phyloP scores from a whole-genome alignment of 2,888 invertebrate species.

The Rhingia rostrata region DNA sequence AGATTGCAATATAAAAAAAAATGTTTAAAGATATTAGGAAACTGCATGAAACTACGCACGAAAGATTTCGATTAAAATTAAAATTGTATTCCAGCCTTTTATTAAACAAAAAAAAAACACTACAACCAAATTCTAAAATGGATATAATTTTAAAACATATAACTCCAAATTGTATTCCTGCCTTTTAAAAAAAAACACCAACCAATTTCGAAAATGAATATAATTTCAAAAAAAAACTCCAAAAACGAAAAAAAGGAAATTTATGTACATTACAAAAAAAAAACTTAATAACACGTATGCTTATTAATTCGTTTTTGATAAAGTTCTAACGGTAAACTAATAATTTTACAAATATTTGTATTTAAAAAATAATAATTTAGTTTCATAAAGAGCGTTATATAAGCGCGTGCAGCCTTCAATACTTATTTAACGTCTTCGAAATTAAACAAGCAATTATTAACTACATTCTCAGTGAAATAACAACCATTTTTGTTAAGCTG shows the following conservation, averaged over 20 bases:
- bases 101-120: too few relatives aligned
- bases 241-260: background rate
- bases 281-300: constrained; percentile 19
- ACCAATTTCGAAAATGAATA: too few relatives aligned
- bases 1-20: too few relatives aligned
- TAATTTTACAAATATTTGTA: background rate
- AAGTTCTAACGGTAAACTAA: background rate
- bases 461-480: constrained; percentile 28
- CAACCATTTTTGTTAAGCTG: background rate
- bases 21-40: too few relatives aligned
- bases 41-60: too few relatives aligned
- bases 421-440: constrained; percentile 6
- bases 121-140: too few relatives aligned
- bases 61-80: too few relatives aligned
- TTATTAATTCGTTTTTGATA: constrained; percentile 21
- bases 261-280: background rate
- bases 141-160: too few relatives aligned
- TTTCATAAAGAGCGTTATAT: constrained; percentile 7
- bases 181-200: too few relatives aligned
- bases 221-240: too few relatives aligned
- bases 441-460: constrained; percentile 20
- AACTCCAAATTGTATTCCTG: background rate
- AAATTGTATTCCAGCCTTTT: too few relatives aligned
- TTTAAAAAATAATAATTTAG: background rate
- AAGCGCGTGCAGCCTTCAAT: background rate